Percentiles rank a stretch among this genome's conserved stretches.
These are phyloP conservation scores for Alloplasta piceator DNA, from an alignment of 2,888 invertebrate species.

Conservation along the genomic window DNA sequence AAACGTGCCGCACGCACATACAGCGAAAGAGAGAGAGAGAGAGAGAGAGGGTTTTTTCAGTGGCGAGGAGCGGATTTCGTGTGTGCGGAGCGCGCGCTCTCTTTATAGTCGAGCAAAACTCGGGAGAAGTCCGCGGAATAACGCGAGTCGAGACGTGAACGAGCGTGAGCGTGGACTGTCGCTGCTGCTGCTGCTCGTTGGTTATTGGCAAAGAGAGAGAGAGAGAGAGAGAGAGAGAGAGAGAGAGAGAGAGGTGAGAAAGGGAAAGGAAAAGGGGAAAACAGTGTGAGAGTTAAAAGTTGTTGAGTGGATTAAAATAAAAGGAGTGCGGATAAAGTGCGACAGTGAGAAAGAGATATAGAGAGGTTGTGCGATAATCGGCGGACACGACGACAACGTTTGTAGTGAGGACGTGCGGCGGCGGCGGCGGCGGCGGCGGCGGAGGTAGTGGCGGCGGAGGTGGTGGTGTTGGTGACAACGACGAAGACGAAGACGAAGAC, in stretches of 20 bases:
- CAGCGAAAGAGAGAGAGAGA: conserved; percentile 64
- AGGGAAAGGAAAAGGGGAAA: background rate
- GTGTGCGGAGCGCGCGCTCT: conserved; percentile 23
- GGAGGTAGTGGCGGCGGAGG: conserved; percentile 72
- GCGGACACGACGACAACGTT: conserved; percentile 57
- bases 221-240: conserved; percentile 35
- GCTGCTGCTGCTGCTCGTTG: conserved; percentile 53
- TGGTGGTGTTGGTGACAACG: conserved; percentile 40
- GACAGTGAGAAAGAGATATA: conserved; percentile 33
- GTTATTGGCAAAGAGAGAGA: conserved; percentile 36
- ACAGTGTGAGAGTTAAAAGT: too few species aligned
- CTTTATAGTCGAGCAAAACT: conserved; percentile 40
- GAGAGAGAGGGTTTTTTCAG: conserved; percentile 56
- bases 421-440: conserved; percentile 50
- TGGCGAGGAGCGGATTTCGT: conserved; percentile 35
- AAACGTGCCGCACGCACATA: background rate
- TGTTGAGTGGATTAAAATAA: too few species aligned
- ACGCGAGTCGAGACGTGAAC: conserved; percentile 61
- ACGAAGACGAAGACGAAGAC: conserved; percentile 40
- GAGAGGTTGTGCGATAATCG: conserved; percentile 33
- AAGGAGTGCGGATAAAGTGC: background rate
- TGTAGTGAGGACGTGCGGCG: conserved; percentile 29
- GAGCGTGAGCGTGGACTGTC: conserved; percentile 64
- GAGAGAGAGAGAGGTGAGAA: conserved; percentile 9
- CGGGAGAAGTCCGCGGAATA: conserved; percentile 40